These are phyloP conservation scores for Scaptomyza flava DNA, from an alignment of 2,888 invertebrate species.

Conservation along the genomic window DNA sequence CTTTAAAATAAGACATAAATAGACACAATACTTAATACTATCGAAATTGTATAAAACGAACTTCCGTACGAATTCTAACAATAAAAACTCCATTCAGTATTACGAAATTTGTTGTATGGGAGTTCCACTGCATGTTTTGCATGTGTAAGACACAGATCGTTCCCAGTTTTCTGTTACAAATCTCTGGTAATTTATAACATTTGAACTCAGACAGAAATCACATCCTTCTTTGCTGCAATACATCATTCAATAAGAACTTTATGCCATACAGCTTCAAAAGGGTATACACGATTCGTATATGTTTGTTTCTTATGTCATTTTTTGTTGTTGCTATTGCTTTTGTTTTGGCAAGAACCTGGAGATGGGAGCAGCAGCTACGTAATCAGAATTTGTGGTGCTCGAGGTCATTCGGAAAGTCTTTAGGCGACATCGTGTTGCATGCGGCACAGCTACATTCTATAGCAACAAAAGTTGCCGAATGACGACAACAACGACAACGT, in stretches of 20 bases:
- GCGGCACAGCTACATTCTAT: constrained; percentile 65
- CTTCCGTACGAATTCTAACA: too few relatives aligned
- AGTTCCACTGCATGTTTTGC: too few relatives aligned
- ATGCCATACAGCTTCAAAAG: constrained; percentile 16
- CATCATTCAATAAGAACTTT: background rate
- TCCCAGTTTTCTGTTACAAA: background rate
- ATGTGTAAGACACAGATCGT: too few relatives aligned
- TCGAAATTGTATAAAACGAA: too few relatives aligned
- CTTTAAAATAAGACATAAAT: too few relatives aligned
- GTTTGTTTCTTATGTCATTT: background rate
- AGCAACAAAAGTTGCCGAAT: constrained; percentile 64
- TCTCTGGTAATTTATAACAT: constrained; percentile 3
- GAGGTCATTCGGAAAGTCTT: constrained; percentile 78
- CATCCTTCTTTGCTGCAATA: background rate
- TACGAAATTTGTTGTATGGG: too few relatives aligned
- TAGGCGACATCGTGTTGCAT: constrained; percentile 71
- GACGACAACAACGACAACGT: constrained; percentile 52
- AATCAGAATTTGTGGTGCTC: constrained; percentile 80
- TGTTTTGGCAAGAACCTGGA: constrained; percentile 47
- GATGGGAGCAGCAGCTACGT: constrained; percentile 64
- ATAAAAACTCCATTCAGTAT: too few relatives aligned
- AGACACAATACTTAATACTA: too few relatives aligned
- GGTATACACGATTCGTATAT: constrained; percentile 23
- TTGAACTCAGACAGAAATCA: background rate
- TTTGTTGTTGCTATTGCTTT: background rate